Evolutionary conservation across 2,797 vertebrate genomes (phyloP), one percentile per base, ranked within the genome.

Genomic region (Natrix natrix): DNA sequence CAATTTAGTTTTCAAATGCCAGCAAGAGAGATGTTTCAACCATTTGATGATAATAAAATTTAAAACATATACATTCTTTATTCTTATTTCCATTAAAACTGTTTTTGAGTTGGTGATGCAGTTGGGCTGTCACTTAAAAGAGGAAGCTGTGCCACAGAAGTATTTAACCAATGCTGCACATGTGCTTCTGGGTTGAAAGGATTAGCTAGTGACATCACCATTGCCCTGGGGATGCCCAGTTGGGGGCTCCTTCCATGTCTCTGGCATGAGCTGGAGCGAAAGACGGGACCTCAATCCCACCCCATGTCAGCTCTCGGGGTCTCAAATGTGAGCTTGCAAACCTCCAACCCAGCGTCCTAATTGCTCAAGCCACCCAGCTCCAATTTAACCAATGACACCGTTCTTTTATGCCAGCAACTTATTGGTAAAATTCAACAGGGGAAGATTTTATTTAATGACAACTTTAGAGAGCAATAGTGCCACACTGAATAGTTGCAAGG

Each of bases 81-180:
- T 88, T 83, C 83, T 24, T 95, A 48, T 94, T 95, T 95, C 93
- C 74, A 69, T 63, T 93, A 83, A 95, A 93, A 90, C 91, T 86
- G 56, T 89, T 89, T n/a, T 94, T 91, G 92, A 91, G 87, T 16
- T 93, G 91, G 60, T 96, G 94, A 96, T 92, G 92, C 13, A 56
- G 63, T 87, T 69, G 17, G 94, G 95, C 95, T 96, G 95, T 96
- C 95, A 94, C 61, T 20, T 48, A 86, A 28, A 88, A 87, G 86
- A 95, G 88, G 93, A 95, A 92, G 61, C 43, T 92, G 88, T 66
- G 90, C 28, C 90, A 94, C 88, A 96, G 94, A 96, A 96, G 95
- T 28, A 91, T 92, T 87, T 91, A 92, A 78, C 6, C 57, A 94
- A 92, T 92, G 91, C 1, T 69, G 14, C 66, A 69, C 6, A 69